Evolutionary conservation across 2,888 invertebrate species (phyloP).

Genomic region (Chrysodeixis includens): DNA sequence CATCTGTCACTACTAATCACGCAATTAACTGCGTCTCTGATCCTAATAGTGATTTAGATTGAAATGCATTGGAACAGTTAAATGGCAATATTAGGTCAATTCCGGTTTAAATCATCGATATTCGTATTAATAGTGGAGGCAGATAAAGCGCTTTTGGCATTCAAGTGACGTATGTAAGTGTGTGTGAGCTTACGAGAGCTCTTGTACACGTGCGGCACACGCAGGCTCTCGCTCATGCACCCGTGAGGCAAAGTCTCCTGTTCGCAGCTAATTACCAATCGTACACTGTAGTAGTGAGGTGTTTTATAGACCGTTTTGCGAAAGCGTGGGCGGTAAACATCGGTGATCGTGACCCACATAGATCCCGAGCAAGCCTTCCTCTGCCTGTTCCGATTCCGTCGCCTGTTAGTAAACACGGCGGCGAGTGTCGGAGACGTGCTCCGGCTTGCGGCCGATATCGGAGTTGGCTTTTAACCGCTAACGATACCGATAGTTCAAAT

Average conservation of each 20-base stretch:
- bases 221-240: neutral
- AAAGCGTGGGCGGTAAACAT: neutral
- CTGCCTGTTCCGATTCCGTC: neutral
- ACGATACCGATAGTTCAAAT: too few species aligned
- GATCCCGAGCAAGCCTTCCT: neutral
- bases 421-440: neutral
- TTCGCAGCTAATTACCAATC: neutral
- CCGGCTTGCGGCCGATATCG: neutral
- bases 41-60: neutral
- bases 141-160: neutral
- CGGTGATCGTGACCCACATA: conserved; percentile 5
- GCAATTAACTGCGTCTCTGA: neutral
- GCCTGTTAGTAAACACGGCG: neutral
- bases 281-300: neutral
- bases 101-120: neutral
- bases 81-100: neutral
- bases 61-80: neutral
- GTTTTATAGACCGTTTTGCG: too few species aligned
- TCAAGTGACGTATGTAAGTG: neutral
- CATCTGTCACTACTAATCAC: neutral
- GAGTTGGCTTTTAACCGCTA: neutral
- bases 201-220: too few species aligned
- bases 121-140: neutral
- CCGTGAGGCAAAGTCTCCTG: neutral
- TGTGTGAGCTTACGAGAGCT: too few species aligned